Percentiles rank a stretch among this genome's conserved stretches.
phyloP scores from a whole-genome alignment of 2,797 vertebrate genomes.

The Brachyrhaphis roseni region DNA sequence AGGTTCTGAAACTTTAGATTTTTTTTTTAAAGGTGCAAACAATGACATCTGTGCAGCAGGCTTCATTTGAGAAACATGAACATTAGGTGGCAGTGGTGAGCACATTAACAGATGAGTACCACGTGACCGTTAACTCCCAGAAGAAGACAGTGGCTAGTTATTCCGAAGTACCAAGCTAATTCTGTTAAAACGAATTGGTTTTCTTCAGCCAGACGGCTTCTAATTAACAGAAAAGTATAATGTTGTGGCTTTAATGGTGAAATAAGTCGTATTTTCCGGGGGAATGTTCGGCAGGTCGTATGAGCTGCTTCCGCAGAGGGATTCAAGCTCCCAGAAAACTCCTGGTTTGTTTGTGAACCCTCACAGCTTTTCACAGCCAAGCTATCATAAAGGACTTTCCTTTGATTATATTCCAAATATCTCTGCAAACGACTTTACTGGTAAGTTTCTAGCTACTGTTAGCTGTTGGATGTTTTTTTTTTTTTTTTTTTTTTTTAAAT shows the following conservation, averaged over 20 bases:
- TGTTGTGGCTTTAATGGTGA: background rate
- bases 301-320: constrained; percentile 78
- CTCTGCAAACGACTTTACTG: constrained; percentile 70
- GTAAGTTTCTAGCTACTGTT: constrained; percentile 37
- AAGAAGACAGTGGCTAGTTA: constrained; percentile 43
- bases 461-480: background rate
- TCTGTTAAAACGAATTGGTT: background rate
- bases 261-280: background rate
- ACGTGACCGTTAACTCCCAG: background rate
- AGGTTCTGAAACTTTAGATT: too few species aligned
- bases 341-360: constrained; percentile 77
- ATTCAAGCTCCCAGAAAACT: constrained; percentile 64
- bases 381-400: constrained; percentile 70
- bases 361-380: constrained; percentile 53
- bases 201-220: too few species aligned
- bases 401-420: constrained; percentile 82
- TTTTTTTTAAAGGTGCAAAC: background rate
- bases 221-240: background rate
- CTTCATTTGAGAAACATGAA: accelerated
- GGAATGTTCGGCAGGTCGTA: constrained; percentile 82
- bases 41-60: background rate
- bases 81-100: constrained; percentile 30
- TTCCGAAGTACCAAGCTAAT: background rate
- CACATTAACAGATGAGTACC: background rate
- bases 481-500: too few species aligned